A percentile compares a stretch with the other conserved stretches of the same genome.
Conservation (phyloP, 1,140 invertebrate genomes). For the Heliconius nattereri region DNA sequence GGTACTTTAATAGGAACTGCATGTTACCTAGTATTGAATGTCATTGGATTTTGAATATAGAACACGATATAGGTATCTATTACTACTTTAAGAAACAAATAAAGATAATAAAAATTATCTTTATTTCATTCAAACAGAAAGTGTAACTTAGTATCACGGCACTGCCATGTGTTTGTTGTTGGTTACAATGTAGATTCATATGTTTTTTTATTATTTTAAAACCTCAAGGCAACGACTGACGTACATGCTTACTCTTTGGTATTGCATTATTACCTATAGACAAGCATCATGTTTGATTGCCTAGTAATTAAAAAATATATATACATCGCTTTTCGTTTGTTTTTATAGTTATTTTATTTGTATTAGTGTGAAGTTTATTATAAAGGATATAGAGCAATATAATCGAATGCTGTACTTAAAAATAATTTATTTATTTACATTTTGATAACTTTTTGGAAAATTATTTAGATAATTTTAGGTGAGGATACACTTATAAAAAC, state of each 20-base stretch:
- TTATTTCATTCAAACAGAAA: neutral
- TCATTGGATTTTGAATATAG: too few relatives aligned
- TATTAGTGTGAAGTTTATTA: too few relatives aligned
- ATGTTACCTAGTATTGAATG: too few relatives aligned
- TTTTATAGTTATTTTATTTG: too few relatives aligned
- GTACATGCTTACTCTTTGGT: neutral
- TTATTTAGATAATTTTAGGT: too few relatives aligned
- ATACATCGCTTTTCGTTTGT: neutral
- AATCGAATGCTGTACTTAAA: too few relatives aligned
- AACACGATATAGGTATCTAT: neutral
- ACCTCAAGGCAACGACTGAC: neutral
- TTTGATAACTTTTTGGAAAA: too few relatives aligned
- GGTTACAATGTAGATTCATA: neutral
- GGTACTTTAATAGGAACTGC: too few relatives aligned
- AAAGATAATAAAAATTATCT: too few relatives aligned
- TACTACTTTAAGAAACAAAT: neutral
- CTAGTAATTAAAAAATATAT: neutral
- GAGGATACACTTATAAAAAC: too few relatives aligned
- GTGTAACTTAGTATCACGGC: neutral
- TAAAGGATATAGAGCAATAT: too few relatives aligned
- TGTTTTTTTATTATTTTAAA: conserved; percentile 4
- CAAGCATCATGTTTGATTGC: neutral
- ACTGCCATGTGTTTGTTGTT: neutral
- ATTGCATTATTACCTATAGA: neutral
- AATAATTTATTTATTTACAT: too few relatives aligned